Percentiles rank a stretch among this genome's conserved stretches.
These are phyloP conservation scores for Promerops cafer DNA, from an alignment of 2,113 vertebrate genomes.

Conservation along the genomic window DNA sequence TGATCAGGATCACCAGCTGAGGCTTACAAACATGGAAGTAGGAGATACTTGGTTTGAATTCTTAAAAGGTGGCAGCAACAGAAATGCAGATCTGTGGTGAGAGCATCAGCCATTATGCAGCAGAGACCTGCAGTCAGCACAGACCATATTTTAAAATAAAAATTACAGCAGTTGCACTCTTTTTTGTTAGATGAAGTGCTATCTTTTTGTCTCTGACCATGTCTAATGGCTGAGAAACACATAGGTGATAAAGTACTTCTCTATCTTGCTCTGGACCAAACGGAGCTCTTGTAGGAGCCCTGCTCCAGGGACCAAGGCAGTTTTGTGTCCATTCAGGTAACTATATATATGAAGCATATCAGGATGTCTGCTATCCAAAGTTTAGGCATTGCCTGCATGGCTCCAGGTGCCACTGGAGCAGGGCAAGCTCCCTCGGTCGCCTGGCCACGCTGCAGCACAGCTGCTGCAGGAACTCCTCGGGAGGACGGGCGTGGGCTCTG, in stretches of 20 bases:
- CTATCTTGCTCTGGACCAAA: not conserved
- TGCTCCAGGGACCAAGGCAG: not conserved
- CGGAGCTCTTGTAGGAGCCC: not conserved
- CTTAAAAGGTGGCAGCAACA: not conserved
- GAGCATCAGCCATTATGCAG: not conserved
- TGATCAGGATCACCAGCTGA: not conserved
- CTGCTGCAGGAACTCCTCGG: not conserved
- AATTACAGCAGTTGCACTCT: not conserved
- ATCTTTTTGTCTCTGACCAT: not conserved
- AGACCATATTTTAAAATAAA: not conserved
- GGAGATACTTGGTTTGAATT: not conserved
- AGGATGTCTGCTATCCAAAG: not conserved
- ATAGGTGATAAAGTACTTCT: not conserved
- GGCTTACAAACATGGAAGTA: not conserved
- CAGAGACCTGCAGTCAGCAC: not conserved
- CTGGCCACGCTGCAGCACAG: not conserved
- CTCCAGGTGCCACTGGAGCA: not conserved
- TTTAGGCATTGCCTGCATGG: not conserved
- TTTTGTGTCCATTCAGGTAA: not conserved
- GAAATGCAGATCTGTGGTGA: not conserved
- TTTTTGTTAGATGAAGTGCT: not conserved
- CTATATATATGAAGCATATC: not conserved
- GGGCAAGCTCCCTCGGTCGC: not conserved
- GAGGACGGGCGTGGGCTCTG: rapidly evolving
- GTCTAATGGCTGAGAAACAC: not conserved